Evolutionary conservation across 2,113 vertebrate genomes (phyloP), one percentile per base, ranked within the genome.

Genomic region (Melanerpes formicivorus): DNA sequence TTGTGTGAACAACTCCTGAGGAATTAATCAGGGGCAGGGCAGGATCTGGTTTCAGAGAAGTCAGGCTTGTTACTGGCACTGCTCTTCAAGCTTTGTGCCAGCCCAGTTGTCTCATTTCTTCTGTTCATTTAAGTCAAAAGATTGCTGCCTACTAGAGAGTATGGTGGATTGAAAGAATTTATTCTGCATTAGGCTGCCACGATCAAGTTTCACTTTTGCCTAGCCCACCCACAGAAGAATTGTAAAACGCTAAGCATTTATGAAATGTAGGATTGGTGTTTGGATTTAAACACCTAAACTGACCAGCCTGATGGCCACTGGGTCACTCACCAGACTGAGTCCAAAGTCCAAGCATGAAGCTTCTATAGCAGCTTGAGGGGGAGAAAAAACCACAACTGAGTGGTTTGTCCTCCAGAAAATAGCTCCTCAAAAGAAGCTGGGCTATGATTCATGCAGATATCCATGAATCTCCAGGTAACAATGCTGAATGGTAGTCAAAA

Each of bases 11-110:
- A 96, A 90, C 90, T 95, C 87, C 73, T 65, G 37, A 93, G 95
- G 96, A 96, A 97, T 97, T 97, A 97, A 97, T 96, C 95, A 93
- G 83, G 94, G 95, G 84, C 90, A 95, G 90, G 80, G 71, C 71
- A 95, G 84, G 93, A 93, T 97, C 90, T 84, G 66, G 90, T 97
- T 98, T 97, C 97, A 97, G 86, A 94, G 70, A 76, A 96, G 84
- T 73, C 85, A 92, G 71, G 72, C 81, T 89, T 64, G 59, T 93
- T 85, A 95, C 73, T 67, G 84, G 94, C 67, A 88, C 54, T 52
- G 52, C 74, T 86, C 92, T 94, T 87, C 67, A 87, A 62, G 15
- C 76, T 94, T 88, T 52, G 55, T 16, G 25, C 32, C 67, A 82
- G 42, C 32, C 72, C 40, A 25, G 26, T 71, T 93, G 79, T 71